phyloP scores from a whole-genome alignment of 2,888 invertebrate genomes.

The Morpho achilles region DNA sequence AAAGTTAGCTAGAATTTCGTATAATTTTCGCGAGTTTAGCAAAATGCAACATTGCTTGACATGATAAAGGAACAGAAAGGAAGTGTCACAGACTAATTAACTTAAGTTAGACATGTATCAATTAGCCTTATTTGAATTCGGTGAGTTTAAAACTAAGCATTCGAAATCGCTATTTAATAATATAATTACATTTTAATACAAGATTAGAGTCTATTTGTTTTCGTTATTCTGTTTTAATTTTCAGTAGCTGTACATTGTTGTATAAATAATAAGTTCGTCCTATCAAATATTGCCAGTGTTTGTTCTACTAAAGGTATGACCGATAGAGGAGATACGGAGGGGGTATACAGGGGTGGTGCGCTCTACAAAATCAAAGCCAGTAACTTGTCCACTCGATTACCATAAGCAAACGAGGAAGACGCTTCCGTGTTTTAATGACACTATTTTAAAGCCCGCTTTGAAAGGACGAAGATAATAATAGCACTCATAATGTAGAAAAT shows the following conservation, averaged over 20 bases:
- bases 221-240: neutral
- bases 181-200: no score
- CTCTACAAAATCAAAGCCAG: constrained; percentile 64
- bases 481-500: constrained; percentile 22
- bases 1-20: no score
- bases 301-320: constrained; percentile 51
- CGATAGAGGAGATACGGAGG: constrained; percentile 41
- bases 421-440: constrained; percentile 67
- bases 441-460: constrained; percentile 52
- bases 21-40: no score
- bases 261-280: constrained; percentile 23
- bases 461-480: constrained; percentile 38
- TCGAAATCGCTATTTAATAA: no score
- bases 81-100: no score
- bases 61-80: no score
- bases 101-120: no score
- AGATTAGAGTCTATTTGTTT: no score
- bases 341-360: constrained; percentile 32
- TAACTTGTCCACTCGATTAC: constrained; percentile 72
- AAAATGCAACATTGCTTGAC: no score
- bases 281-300: constrained; percentile 59
- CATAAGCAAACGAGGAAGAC: constrained; percentile 74
- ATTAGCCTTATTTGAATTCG: no score
- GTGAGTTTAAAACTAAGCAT: no score
- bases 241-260: constrained; percentile 2